phyloP scores from a whole-genome alignment of 2,113 vertebrate genomes.

The Neomonachus schauinslandi region DNA sequence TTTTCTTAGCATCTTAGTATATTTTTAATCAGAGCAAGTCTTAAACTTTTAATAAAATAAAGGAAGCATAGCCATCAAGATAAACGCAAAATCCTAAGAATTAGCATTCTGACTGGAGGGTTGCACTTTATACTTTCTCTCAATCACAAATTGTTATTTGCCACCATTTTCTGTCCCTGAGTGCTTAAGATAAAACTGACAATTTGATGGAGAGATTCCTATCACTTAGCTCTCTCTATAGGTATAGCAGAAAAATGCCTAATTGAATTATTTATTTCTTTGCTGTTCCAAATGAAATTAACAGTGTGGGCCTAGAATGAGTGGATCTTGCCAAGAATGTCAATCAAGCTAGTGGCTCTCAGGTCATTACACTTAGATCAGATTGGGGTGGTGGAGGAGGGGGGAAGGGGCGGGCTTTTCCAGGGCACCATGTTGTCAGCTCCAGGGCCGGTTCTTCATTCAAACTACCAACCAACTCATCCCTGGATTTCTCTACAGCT shows the following conservation, averaged over 20 bases:
- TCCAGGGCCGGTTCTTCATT: background rate
- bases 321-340: background rate
- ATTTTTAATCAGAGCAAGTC: conserved; percentile 72
- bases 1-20: conserved; percentile 77
- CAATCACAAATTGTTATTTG: conserved; percentile 56
- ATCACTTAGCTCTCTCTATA: conserved; percentile 44
- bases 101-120: conserved; percentile 69
- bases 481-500: background rate
- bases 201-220: conserved; percentile 71
- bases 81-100: conserved; percentile 43
- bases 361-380: background rate
- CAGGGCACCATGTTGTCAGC: background rate
- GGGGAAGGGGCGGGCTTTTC: background rate
- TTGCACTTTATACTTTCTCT: conserved; percentile 54
- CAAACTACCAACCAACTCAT: background rate
- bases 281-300: conserved; percentile 65
- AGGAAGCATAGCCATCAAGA: conserved; percentile 44
- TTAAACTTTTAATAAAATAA: conserved; percentile 72
- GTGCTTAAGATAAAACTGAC: conserved; percentile 69
- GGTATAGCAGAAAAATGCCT: conserved; percentile 23
- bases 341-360: background rate
- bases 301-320: conserved; percentile 18
- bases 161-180: conserved; percentile 67
- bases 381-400: rapidly evolving
- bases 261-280: conserved; percentile 72